Base-by-base conservation (phyloP, 2,797 vertebrate genomes). In the Acanthornis magna region DNA sequence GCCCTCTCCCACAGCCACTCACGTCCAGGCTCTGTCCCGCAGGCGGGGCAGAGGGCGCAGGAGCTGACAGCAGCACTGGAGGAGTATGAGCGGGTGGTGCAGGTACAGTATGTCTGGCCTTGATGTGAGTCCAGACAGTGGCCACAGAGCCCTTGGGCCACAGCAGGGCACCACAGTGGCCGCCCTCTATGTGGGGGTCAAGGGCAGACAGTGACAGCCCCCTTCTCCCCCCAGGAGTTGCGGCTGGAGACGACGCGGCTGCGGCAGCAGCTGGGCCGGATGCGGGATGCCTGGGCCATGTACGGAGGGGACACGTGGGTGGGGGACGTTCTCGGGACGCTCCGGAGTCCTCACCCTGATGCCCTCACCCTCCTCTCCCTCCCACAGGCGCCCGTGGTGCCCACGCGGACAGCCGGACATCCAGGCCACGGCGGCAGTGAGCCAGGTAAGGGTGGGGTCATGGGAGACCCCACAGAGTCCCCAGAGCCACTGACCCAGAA, bases 401-500 rank as follows among this genome's bases (percentile, higher is more conserved):
- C 70, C 77, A 0, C 61, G 42, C 0, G 2, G 48, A 26, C 77
- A n/a, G 29, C 23, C 1, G 8, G 70, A 67, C 30, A 10, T 61
- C 18, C 47, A 30, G 26, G 61, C 68, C 54, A 11, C 3, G 0
- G 45, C 4, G 0, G 51, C 2, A 0, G 40, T 1, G 1, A 34
- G 68, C 47, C 34, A 0, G 61, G 85, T 81, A 40, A 67, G 47
- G 18, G 11, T 1, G 53, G n/a, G 47, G 16, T 30, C 45, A 3
- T 14, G 9, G 30, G n/a, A n/a, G 8, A 10, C 68, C 47, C 61
- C 4, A 4, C 8, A 15, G 60, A n/a, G n/a, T 7, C 29, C 25
- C 53, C 23, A 10, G 20, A 4, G 68, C n/a, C 32, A 3, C 76
- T 53, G 61, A 73, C 38, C 47, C 68, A 12, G 16, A 51, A 25